Evolutionary conservation across 1,140 invertebrate genomes (phyloP).

Genomic region (Lerema accius): DNA sequence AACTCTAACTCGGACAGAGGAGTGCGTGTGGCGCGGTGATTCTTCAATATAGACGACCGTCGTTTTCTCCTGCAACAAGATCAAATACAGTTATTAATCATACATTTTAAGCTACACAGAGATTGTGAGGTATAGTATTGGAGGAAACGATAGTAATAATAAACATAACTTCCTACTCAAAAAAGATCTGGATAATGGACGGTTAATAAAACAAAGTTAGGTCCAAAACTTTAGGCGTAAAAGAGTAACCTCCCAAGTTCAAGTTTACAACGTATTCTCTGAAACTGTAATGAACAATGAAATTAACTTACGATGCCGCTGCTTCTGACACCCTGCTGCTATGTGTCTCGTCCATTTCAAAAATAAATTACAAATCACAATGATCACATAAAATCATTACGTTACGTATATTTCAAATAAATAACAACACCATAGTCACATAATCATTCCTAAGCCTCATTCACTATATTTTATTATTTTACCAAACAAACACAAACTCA

Average conservation of each 20-base stretch:
- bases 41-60: constrained; percentile 72
- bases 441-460: too few relatives aligned
- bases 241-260: too few relatives aligned
- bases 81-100: not conserved
- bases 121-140: too few relatives aligned
- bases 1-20: constrained; percentile 72
- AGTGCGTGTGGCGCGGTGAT: constrained; percentile 60
- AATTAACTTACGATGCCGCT: constrained; percentile 58
- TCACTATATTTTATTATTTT: too few relatives aligned
- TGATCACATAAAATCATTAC: not conserved
- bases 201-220: too few relatives aligned
- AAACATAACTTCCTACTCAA: too few relatives aligned
- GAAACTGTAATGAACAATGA: too few relatives aligned
- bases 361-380: not conserved
- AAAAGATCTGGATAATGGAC: too few relatives aligned
- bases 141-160: too few relatives aligned
- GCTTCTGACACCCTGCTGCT: constrained; percentile 44
- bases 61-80: constrained; percentile 63
- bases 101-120: too few relatives aligned
- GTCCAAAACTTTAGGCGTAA: too few relatives aligned
- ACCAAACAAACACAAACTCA: constrained; percentile 18
- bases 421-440: not conserved
- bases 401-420: not conserved
- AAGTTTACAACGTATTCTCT: too few relatives aligned
- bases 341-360: constrained; percentile 57